Base-by-base conservation (phyloP, 2,113 vertebrate genomes). In the Choloepus hoffmanni region DNA sequence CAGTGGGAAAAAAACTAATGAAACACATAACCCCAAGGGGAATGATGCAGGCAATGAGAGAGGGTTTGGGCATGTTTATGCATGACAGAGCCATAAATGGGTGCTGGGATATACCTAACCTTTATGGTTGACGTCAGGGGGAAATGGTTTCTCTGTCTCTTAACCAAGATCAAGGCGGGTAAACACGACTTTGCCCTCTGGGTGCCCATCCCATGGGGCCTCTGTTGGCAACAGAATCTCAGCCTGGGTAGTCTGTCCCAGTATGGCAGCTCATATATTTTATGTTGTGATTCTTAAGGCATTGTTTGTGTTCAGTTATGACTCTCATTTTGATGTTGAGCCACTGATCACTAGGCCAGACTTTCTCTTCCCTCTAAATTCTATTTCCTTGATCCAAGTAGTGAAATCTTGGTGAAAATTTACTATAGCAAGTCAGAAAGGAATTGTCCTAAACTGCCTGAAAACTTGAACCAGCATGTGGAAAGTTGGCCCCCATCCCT, bases 61-160 rank as follows among this genome's bases (percentile, higher is more conserved):
- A 93, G 86, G 48, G 30, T 60, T 60, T 77, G 95, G 77, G 83
- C 91, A 24, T 89, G 73, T 95, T 96, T 85, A 84, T 85, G 74
- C 78, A 43, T 68, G 68, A 92, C 63, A 89, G 89, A 93, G 85
- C 92, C 96, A 96, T 97, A 97, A 96, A 94, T 92, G 95, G 95
- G 40, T 87, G 84, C 95, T 98, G 96, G 84, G 95, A 96, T 93
- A 76, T 90, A 95, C 95, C 95, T 98, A 97, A 98, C 97, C 97
- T 98, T 98, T 97, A 79, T 63, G 70, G 85, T 45, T 97, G 97
- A 97, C 92, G 95, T 98, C 97, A 97, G 43, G 70, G 60, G 72
- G 28, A 95, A 94, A 91, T 21, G 86, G 79, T 79, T 90, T 96
- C 88, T 95, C 89, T 96, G 81, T 94, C 84, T 95, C 50, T 70